Percentiles rank a stretch among this genome's conserved stretches.
Evolutionary conservation across 1,140 invertebrate species (phyloP).

Genomic region (Dinothrombium tinctorium): DNA sequence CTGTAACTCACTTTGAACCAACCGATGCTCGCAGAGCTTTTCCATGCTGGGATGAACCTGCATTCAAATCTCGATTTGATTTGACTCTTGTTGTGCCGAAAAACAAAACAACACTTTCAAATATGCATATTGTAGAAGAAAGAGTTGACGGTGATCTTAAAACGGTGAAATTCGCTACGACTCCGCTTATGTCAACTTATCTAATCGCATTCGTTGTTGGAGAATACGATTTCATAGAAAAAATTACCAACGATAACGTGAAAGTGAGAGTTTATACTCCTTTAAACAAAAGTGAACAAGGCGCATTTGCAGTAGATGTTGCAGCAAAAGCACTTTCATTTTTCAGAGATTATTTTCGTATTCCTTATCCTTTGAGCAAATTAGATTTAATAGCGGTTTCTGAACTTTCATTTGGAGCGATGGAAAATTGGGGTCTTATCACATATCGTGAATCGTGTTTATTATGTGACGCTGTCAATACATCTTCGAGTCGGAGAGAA

Average conservation of each 20-base stretch:
- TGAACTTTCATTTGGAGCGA: conserved; percentile 44
- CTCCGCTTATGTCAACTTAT: conserved; percentile 90
- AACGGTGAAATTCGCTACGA: conserved; percentile 48
- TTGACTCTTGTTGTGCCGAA: conserved; percentile 53
- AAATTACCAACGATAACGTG: conserved; percentile 41
- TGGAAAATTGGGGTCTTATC: conserved; percentile 82
- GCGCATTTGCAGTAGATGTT: conserved; percentile 56
- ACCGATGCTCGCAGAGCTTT: conserved; percentile 68
- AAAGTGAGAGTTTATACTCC: conserved; percentile 74
- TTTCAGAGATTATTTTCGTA: conserved; percentile 21
- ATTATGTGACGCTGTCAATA: conserved; percentile 37
- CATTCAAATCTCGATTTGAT: conserved; percentile 80
- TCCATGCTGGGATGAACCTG: conserved; percentile 93
- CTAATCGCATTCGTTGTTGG: conserved; percentile 74
- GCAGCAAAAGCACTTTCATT: conserved; percentile 13
- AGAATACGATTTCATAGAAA: conserved; percentile 79
- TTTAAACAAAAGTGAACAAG: conserved; percentile 70
- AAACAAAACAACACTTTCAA: conserved; percentile 51
- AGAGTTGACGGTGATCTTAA: conserved; percentile 29
- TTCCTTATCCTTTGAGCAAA: conserved; percentile 84
- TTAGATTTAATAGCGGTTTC: conserved; percentile 84
- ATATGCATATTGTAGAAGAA: conserved; percentile 40
- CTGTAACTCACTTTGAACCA: conserved; percentile 68
- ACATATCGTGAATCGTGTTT: conserved; percentile 54
- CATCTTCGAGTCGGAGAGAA: conserved; percentile 41